A percentile compares a stretch with the other conserved stretches of the same genome.
phyloP scores from a whole-genome alignment of 1,140 invertebrate genomes.

The Lethocerus indicus region DNA sequence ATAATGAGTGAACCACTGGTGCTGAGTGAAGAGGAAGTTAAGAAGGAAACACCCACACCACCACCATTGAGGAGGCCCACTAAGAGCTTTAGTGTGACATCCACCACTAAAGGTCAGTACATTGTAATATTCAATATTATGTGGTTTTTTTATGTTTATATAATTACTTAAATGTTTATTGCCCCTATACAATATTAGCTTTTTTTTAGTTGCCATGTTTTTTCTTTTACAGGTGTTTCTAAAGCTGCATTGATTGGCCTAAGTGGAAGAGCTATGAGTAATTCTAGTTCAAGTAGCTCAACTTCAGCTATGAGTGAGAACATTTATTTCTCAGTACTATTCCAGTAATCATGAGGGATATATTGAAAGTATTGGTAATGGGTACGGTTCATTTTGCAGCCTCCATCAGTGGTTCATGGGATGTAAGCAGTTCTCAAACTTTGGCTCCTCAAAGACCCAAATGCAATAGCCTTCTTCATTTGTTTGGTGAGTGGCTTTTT shows the following conservation, averaged over 20 bases:
- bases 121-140: not conserved
- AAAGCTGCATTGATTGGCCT: slow-evolving; percentile 25
- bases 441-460: slow-evolving; percentile 64
- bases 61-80: slow-evolving; percentile 65
- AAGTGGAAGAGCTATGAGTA: slow-evolving; percentile 10
- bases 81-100: slow-evolving; percentile 73
- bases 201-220: not conserved
- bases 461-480: slow-evolving; percentile 83
- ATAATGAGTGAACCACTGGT: slow-evolving; percentile 12
- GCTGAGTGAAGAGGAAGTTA: slow-evolving; percentile 10
- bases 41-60: slow-evolving; percentile 39
- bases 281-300: not conserved
- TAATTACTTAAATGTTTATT: not conserved
- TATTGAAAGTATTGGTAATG: not conserved
- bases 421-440: slow-evolving; percentile 25
- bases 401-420: slow-evolving; percentile 12
- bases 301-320: slow-evolving; percentile 5
- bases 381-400: slow-evolving; percentile 2
- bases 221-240: slow-evolving; percentile 41
- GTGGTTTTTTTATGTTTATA: not conserved
- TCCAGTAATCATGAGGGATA: not conserved
- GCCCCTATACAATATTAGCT: not conserved
- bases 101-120: slow-evolving; percentile 25
- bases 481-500: slow-evolving; percentile 94
- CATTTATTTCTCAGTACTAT: too few relatives aligned